phyloP scores from a whole-genome alignment of 2,888 invertebrate genomes.

The Phoronis australis region DNA sequence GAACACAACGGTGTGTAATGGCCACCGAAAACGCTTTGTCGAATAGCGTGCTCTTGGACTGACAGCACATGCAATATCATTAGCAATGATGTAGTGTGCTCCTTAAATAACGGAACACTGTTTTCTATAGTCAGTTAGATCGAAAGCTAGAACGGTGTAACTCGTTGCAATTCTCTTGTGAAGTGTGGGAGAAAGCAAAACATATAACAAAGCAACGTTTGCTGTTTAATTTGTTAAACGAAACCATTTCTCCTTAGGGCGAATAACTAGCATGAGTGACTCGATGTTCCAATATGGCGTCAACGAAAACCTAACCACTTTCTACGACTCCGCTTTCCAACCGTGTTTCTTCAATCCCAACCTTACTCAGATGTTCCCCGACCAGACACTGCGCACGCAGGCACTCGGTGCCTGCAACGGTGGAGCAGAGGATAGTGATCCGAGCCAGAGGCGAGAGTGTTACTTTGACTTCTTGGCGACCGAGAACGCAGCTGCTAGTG shows the following conservation, averaged over 20 bases:
- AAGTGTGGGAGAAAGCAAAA: too few species aligned
- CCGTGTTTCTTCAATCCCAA: conserved; percentile 25
- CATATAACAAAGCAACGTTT: too few species aligned
- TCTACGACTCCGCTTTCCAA: conserved; percentile 14
- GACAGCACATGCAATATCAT: too few species aligned
- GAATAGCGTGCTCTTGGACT: too few species aligned
- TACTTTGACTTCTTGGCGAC: conserved; percentile 25
- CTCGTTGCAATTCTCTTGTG: too few species aligned
- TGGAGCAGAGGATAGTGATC: conserved; percentile 23
- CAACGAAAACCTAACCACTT: conserved; percentile 9
- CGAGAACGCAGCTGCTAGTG: conserved; percentile 13
- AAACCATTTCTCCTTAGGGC: conserved; percentile 17
- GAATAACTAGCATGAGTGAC: conserved; percentile 8
- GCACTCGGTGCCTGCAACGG: conserved; percentile 21
- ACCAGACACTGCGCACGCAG: conserved; percentile 7
- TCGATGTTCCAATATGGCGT: conserved; percentile 17
- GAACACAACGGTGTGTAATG: too few species aligned
- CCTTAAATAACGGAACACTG: too few species aligned
- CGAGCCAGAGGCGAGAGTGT: conserved; percentile 18
- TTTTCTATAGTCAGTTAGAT: too few species aligned
- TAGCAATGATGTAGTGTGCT: too few species aligned
- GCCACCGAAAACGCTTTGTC: too few species aligned
- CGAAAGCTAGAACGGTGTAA: too few species aligned
- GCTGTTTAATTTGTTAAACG: too few species aligned
- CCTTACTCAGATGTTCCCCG: conserved; percentile 21